Evolutionary conservation across 1,140 invertebrate species (phyloP), one percentile per base, ranked within the genome.

Genomic region (Geopemphigus sp.): DNA sequence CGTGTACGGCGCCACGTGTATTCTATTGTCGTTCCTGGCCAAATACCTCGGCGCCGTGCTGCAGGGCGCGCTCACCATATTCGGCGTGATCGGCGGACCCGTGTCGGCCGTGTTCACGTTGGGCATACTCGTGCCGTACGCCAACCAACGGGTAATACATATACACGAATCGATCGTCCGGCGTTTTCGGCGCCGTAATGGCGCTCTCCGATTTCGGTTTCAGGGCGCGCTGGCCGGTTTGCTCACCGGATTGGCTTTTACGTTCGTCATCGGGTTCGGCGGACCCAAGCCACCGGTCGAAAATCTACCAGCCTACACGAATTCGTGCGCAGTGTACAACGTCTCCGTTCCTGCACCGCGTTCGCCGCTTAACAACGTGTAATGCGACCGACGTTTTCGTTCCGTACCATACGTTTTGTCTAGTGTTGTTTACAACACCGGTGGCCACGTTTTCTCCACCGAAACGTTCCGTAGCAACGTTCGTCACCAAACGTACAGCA

Each of bases 221-320:
- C 83, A 89, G 88, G 94, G 94, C 61, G 91, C 90, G 0, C 85
- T 94, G 22, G 83, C 85, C 11, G 93, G 91, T 0, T 84, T 94
- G 10, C 19, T 92, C 1, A 83, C 85, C 17, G 91, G 93, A 6
- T 85, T 97, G 66, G 85, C 85, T 0, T 85, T 95, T 74, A 90
- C 90, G 14, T 88, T 95, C 17, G 95, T 93, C 93, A 92, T 95
- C 80, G 94, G 93, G 66, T 95, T 97, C 84, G 94, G 94, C 0
- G 89, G 89, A 39, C 92, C 93, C 0, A 91, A 92, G 81, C 93
- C 93, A 1, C 83, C 86, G 0, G 81, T 87, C 3, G 83, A 64
- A 61, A 63, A 68, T 15, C 57, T 83, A 56, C 80, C 82, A 5
- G 29, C 80, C 0, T 66, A 12, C 17, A 74, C 56, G 22, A 59